Percentiles rank a stretch among this genome's conserved stretches.
These are phyloP conservation scores for Epinotia nisella DNA, from an alignment of 2,888 invertebrate species.

Conservation along the genomic window DNA sequence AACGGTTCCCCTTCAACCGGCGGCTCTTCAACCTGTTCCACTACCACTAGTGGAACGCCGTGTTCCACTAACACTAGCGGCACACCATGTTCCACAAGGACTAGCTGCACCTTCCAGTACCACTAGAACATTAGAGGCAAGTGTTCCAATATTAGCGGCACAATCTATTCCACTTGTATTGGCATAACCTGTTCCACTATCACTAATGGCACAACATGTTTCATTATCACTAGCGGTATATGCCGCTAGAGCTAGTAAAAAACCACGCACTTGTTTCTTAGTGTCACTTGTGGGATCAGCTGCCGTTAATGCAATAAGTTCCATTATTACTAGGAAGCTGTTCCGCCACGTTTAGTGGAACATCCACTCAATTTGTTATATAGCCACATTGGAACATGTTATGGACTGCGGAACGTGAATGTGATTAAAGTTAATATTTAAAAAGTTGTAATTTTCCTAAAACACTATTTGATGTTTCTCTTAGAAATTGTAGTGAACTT, in stretches of 20 bases:
- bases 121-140: background rate
- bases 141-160: background rate
- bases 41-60: slow-evolving; percentile 70
- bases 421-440: slow-evolving; percentile 32
- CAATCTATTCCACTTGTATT: background rate
- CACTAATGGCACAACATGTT: background rate
- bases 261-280: background rate
- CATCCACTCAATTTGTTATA: background rate
- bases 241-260: too few species aligned
- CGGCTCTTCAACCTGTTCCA: slow-evolving; percentile 90
- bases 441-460: slow-evolving; percentile 4
- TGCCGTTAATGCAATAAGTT: background rate
- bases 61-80: slow-evolving; percentile 2
- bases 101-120: background rate
- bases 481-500: slow-evolving; percentile 36
- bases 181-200: background rate
- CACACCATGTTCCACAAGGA: background rate
- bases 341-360: background rate
- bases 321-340: background rate
- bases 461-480: slow-evolving; percentile 24
- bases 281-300: background rate
- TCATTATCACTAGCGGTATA: too few species aligned
- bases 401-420: slow-evolving; percentile 12
- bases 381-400: slow-evolving; percentile 24
- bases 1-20: slow-evolving; percentile 86